Conservation (phyloP, 2,888 invertebrate genomes). For the Drosophila acutilabella region DNA sequence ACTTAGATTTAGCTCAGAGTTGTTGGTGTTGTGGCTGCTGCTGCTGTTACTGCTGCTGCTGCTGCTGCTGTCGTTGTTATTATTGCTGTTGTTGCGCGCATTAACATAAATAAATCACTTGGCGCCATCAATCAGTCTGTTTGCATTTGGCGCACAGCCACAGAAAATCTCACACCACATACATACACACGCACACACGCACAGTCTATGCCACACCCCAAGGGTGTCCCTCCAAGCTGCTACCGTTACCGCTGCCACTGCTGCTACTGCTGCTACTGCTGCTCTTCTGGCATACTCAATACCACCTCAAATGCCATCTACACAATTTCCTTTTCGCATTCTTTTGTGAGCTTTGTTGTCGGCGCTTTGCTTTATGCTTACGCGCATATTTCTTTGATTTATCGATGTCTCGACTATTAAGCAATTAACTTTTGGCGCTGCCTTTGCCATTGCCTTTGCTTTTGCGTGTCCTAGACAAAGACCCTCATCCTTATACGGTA, state of each 20-base stretch:
- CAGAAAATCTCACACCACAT: conserved; percentile 22
- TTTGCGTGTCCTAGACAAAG: neutral
- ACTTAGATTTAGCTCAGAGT: conserved; percentile 40
- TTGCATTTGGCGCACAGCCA: conserved; percentile 71
- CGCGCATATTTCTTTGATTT: conserved; percentile 76
- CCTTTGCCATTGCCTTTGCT: conserved; percentile 12
- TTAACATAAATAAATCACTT: conserved; percentile 80
- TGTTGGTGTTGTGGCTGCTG: conserved; percentile 28
- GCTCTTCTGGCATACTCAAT: neutral
- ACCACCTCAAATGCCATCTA: conserved; percentile 11
- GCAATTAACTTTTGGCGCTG: conserved; percentile 66
- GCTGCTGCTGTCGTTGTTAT: conserved; percentile 9
- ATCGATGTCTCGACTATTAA: conserved; percentile 79
- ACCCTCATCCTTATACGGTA: conserved; percentile 9
- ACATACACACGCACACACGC: neutral
- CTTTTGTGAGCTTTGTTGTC: conserved; percentile 55
- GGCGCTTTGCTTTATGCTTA: conserved; percentile 68
- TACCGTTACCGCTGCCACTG: no score
- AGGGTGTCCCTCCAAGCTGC: no score
- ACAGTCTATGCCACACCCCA: neutral
- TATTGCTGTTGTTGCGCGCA: conserved; percentile 47
- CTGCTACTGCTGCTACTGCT: no score
- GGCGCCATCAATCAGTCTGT: conserved; percentile 79
- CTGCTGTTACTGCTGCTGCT: neutral
- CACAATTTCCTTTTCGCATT: conserved; percentile 39